Base-by-base conservation (phyloP, 2,888 invertebrate genomes). In the Malacosoma neustria region DNA sequence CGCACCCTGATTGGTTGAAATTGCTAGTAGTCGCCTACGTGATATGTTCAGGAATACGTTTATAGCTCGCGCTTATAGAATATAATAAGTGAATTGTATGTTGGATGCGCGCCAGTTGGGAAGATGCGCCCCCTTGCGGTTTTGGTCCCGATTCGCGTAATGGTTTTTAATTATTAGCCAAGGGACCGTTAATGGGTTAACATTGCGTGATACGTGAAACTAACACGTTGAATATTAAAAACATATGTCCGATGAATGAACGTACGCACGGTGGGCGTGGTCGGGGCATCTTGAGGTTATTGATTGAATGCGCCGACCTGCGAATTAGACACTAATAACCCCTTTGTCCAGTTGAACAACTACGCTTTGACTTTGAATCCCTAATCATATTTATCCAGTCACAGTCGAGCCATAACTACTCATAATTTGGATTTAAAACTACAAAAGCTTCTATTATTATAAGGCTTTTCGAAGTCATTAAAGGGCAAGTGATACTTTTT, bases 11-110 rank as follows among this genome's bases (percentile, higher is more conserved):
- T 87, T 87, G 87, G 87, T 82, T 84, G 68, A 75, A 82, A 84
- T 85, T 74, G 84, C 76, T 80, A 75, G 79, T 84, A 84, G 82
- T 73, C 71, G 72, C 54, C 73, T 80, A 85, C 85, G 85, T 85
- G 85, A 82, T 82, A 79, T 84, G 84, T 85, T 80, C 84, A 66
- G 75, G 75, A 84, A 81, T 84, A 84, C 85, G 85, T 80, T 85
- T 82, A 84, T 79, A 75, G 82, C 74, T 60, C 48, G 69, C 69
- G 80, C 68, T 82, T 76, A 82, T 82, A 77, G 85, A 85, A 85
- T 84, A 84, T 84, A 79, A 84, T 84, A 85, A 81, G 81, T 70
- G 69, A 76, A 74, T 74, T 74, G 77, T 74, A 66, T 75, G 72
- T 79, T 84, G 85, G 74, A 71, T 73, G 74, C 69, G 67, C 66